A percentile compares a stretch with the other conserved stretches of the same genome.
phyloP scores from a whole-genome alignment of 2,113 vertebrate genomes.

The Talpa occidentalis region DNA sequence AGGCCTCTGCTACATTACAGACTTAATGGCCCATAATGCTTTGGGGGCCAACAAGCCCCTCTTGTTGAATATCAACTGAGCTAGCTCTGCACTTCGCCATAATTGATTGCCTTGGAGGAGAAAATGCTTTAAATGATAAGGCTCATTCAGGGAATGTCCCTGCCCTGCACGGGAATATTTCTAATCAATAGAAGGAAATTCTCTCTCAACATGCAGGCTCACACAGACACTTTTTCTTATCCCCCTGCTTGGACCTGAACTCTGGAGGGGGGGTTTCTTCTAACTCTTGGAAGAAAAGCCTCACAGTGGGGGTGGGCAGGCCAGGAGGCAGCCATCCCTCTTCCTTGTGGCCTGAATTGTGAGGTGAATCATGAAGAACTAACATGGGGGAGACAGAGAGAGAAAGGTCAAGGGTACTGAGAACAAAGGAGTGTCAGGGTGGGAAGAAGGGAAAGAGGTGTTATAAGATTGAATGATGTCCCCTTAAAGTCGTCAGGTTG shows the following conservation, averaged over 20 bases:
- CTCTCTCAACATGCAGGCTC: conserved; percentile 40
- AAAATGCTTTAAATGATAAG: conserved; percentile 64
- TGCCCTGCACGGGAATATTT: conserved; percentile 36
- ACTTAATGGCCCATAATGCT: conserved; percentile 73
- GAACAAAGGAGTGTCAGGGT: neutral
- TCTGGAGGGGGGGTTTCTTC: neutral
- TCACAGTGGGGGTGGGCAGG: neutral
- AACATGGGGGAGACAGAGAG: neutral
- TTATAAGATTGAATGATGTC: neutral
- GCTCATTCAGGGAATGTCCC: conserved; percentile 53
- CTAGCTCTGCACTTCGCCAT: neutral
- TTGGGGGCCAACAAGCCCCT: conserved; percentile 66
- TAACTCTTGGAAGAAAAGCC: neutral
- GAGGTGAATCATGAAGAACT: neutral
- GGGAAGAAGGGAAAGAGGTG: neutral
- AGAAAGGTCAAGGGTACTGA: neutral
- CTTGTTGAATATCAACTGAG: conserved; percentile 63
- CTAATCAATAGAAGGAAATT: conserved; percentile 72
- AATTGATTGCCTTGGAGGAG: conserved; percentile 64
- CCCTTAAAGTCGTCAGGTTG: neutral
- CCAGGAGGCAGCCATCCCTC: neutral
- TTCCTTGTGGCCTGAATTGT: neutral
- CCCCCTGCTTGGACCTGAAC: neutral
- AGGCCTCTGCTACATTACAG: conserved; percentile 71
- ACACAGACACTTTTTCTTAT: neutral